A percentile compares a stretch with the other conserved stretches of the same genome.
Conservation (phyloP, 2,888 invertebrate species). For the Podabrus alpinus region DNA sequence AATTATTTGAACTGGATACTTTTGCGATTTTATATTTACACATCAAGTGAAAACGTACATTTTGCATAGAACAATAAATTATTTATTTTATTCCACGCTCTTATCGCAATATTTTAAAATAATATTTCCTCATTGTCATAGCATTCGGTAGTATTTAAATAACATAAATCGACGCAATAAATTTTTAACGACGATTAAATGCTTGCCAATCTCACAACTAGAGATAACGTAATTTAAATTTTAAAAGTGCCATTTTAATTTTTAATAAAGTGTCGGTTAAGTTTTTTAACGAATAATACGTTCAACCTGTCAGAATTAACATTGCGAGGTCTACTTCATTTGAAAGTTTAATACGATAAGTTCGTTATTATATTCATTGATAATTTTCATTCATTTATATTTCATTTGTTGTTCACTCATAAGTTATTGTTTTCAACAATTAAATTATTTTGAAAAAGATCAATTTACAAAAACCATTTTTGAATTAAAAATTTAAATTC, state of each 20-base stretch:
- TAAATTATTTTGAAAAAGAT: neutral
- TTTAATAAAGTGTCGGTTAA: neutral
- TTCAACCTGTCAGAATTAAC: neutral
- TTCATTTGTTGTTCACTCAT: neutral
- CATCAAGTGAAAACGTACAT: conserved; percentile 11
- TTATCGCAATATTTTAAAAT: neutral
- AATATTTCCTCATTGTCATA: neutral
- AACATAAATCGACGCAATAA: conserved; percentile 1
- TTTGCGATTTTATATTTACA: conserved; percentile 7
- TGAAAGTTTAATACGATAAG: neutral
- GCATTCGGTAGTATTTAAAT: neutral
- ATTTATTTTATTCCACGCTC: conserved; percentile 6
- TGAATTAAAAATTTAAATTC: neutral
- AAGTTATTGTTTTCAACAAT: neutral
- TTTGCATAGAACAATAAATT: conserved; percentile 14
- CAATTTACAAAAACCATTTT: neutral
- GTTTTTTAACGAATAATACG: neutral
- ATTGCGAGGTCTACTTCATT: neutral
- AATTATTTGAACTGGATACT: conserved; percentile 8
- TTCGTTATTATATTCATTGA: neutral
- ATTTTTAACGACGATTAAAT: conserved; percentile 1
- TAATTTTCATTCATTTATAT: neutral
- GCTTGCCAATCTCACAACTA: neutral
- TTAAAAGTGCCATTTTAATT: neutral
- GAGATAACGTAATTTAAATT: neutral